Percentiles rank a stretch among this genome's conserved stretches.
phyloP scores from a whole-genome alignment of 2,797 vertebrate genomes.

The Lutra lutra region DNA sequence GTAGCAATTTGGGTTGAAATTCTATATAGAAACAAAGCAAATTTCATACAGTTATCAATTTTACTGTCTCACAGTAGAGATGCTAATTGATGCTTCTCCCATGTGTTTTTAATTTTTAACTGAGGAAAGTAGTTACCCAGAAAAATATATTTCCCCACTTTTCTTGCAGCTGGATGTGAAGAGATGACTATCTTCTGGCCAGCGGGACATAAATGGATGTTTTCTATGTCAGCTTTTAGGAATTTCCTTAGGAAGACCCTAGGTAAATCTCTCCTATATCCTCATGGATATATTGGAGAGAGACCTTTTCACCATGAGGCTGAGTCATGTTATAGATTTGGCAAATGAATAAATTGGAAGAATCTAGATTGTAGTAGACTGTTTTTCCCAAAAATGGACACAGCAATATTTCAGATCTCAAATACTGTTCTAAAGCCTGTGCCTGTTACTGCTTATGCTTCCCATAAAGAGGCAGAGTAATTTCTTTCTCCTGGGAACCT shows the following conservation, averaged over 20 bases:
- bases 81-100: not conserved
- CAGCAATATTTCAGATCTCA: not conserved
- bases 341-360: not conserved
- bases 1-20: not conserved
- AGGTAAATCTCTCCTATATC: not conserved
- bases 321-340: not conserved
- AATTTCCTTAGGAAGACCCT: not conserved
- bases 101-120: not conserved
- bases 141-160: not conserved
- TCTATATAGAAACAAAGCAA: not conserved
- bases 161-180: not conserved
- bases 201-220: not conserved
- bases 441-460: not conserved
- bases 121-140: not conserved
- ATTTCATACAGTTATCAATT: not conserved
- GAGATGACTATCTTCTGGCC: not conserved
- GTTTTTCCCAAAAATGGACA: not conserved
- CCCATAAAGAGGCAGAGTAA: not conserved
- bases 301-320: not conserved
- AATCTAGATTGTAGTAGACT: not conserved
- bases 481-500: not conserved
- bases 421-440: not conserved
- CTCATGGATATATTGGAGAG: not conserved
- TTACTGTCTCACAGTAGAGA: not conserved
- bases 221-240: not conserved